Evolutionary conservation across 2,113 vertebrate species (phyloP).

Genomic region (Otis tarda): DNA sequence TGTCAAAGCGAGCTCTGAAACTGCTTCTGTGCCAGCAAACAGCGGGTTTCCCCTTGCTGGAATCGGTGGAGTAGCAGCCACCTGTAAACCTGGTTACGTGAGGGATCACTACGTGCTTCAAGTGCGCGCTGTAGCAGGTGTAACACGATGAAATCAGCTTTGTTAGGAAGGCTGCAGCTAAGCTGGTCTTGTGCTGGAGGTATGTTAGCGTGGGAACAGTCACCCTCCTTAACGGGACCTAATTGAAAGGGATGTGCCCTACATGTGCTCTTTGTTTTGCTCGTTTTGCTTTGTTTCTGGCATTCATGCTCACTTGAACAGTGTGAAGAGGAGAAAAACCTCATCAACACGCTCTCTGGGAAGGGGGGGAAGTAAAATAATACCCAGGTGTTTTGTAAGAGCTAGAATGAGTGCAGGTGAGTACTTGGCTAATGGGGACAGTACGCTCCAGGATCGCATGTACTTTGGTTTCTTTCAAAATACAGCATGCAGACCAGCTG

Average conservation of each 20-base stretch:
- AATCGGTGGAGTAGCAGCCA: fast-evolving
- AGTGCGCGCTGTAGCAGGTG: background rate
- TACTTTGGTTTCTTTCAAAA: background rate
- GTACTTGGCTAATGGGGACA: fast-evolving
- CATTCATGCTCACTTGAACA: background rate
- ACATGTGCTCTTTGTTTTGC: fast-evolving
- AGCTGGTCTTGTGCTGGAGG: background rate
- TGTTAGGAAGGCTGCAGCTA: background rate
- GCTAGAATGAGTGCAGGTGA: background rate
- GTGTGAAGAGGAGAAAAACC: background rate
- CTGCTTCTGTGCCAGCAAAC: background rate
- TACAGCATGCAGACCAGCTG: background rate
- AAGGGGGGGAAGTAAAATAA: background rate
- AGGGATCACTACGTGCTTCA: fast-evolving
- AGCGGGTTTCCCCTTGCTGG: background rate
- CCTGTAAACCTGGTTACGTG: fast-evolving
- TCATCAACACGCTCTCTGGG: background rate
- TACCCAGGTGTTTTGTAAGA: fast-evolving
- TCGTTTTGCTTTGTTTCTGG: background rate
- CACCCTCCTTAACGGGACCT: fast-evolving
- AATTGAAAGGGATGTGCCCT: background rate
- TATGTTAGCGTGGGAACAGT: fast-evolving
- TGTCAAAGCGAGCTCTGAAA: background rate
- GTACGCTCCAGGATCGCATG: fast-evolving
- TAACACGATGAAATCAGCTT: background rate